phyloP scores from a whole-genome alignment of 2,113 vertebrate species.

The Triplophysa siluroides region DNA sequence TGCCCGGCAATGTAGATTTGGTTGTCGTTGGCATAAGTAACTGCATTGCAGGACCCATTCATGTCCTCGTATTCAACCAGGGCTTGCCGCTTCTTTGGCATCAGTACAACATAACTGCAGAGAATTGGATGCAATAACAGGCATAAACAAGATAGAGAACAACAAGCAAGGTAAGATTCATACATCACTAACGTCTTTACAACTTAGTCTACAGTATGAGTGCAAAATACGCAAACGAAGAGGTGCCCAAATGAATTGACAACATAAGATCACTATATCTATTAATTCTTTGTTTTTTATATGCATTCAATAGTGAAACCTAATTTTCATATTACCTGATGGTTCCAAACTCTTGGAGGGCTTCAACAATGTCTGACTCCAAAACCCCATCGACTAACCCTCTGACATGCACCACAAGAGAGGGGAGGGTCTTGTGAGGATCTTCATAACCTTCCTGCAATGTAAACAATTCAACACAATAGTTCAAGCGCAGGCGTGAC shows the following conservation, averaged over 20 bases:
- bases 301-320: too few species aligned
- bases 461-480: not conserved
- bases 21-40: conserved; percentile 89
- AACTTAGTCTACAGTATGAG: too few species aligned
- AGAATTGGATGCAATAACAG: not conserved
- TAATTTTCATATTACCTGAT: conserved; percentile 77
- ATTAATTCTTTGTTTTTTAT: too few species aligned
- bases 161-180: too few species aligned
- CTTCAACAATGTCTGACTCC: conserved; percentile 89
- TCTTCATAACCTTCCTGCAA: conserved; percentile 87
- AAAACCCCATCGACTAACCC: conserved; percentile 89
- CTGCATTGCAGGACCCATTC: conserved; percentile 87
- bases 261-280: too few species aligned
- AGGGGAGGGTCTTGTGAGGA: conserved; percentile 89
- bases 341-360: conserved; percentile 91
- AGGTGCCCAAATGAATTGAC: too few species aligned
- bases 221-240: too few species aligned
- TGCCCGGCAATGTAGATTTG: conserved; percentile 92
- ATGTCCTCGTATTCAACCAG: conserved; percentile 92
- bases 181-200: too few species aligned
- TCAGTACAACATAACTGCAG: conserved; percentile 89
- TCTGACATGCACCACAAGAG: conserved; percentile 89
- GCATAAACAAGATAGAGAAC: not conserved
- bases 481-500: not conserved
- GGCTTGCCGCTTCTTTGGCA: conserved; percentile 93